Percentiles rank a stretch among this genome's conserved stretches.
These are phyloP conservation scores for Pogonognathellus flavescens DNA, from an alignment of 1,140 invertebrate genomes.

Conservation along the genomic window DNA sequence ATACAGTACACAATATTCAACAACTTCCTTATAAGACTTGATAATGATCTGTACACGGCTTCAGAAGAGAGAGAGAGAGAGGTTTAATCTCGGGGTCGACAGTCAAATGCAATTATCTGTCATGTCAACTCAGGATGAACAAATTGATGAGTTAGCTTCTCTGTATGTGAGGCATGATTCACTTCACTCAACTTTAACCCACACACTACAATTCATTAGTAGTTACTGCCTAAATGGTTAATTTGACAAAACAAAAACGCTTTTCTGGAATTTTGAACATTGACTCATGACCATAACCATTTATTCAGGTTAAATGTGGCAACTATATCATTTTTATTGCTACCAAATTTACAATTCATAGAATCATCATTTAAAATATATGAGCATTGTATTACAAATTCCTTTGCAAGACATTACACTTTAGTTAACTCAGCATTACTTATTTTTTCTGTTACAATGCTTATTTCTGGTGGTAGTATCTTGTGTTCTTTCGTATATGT, in stretches of 20 bases:
- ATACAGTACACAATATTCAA: background rate
- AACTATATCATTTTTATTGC: too few species aligned
- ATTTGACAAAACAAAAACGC: background rate
- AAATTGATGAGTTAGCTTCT: constrained; percentile 17
- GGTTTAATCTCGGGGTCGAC: constrained; percentile 38
- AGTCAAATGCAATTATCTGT: constrained; percentile 15
- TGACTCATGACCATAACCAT: too few species aligned
- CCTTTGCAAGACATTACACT: too few species aligned
- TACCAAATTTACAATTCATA: too few species aligned
- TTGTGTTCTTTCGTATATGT: too few species aligned
- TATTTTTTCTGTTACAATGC: too few species aligned
- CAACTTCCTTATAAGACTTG: constrained; percentile 33
- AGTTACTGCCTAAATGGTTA: background rate
- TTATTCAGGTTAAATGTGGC: too few species aligned
- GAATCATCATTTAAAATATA: too few species aligned
- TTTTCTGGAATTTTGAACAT: too few species aligned
- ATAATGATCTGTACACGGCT: constrained; percentile 10
- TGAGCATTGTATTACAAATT: too few species aligned
- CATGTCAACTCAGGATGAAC: constrained; percentile 3
- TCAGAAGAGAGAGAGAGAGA: background rate
- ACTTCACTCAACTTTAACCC: constrained; percentile 3
- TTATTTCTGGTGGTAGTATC: too few species aligned
- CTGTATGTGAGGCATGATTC: background rate
- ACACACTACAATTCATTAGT: background rate
- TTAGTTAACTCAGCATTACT: too few species aligned